Percentiles rank a stretch among this genome's conserved stretches.
These are phyloP conservation scores for Pantherophis vulpinus DNA, from an alignment of 2,797 vertebrate species.

Conservation along the genomic window DNA sequence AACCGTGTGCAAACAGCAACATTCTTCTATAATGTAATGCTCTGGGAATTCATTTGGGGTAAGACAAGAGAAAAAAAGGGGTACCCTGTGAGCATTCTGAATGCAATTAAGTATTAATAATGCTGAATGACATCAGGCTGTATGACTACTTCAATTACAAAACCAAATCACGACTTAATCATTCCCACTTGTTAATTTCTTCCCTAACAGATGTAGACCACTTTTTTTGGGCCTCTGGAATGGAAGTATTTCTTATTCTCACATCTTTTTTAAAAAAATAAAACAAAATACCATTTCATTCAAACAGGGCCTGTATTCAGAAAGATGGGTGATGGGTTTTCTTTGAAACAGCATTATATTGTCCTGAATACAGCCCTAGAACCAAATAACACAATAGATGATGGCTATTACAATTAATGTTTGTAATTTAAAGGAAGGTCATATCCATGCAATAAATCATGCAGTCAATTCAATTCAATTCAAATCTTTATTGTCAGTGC, in stretches of 20 bases:
- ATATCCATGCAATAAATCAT: background rate
- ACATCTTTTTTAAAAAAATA: slow-evolving; percentile 31
- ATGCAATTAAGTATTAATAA: slow-evolving; percentile 65
- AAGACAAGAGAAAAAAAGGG: slow-evolving; percentile 30
- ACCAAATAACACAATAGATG: slow-evolving; percentile 31
- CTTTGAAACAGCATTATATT: background rate
- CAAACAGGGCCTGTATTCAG: slow-evolving; percentile 4
- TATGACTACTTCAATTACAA: slow-evolving; percentile 65
- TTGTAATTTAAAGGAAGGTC: background rate
- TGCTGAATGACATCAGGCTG: slow-evolving; percentile 55
- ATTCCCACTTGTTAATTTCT: slow-evolving; percentile 68
- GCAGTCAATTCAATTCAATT: background rate
- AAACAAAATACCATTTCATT: slow-evolving; percentile 40
- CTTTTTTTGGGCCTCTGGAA: slow-evolving; percentile 38
- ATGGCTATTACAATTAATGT: background rate
- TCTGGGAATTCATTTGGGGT: slow-evolving; percentile 54
- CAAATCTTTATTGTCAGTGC: too few species aligned
- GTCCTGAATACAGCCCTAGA: background rate
- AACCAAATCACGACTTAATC: slow-evolving; percentile 65
- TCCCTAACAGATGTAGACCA: slow-evolving; percentile 51
- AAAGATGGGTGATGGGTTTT: slow-evolving; percentile 23
- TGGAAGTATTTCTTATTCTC: slow-evolving; percentile 44
- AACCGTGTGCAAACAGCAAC: slow-evolving; percentile 55
- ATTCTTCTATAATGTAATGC: slow-evolving; percentile 58
- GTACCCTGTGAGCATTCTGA: slow-evolving; percentile 54